Percentiles rank a stretch among this genome's conserved stretches.
These are phyloP conservation scores for Priocnemis perturbator DNA, from an alignment of 2,888 invertebrate genomes.

Conservation along the genomic window DNA sequence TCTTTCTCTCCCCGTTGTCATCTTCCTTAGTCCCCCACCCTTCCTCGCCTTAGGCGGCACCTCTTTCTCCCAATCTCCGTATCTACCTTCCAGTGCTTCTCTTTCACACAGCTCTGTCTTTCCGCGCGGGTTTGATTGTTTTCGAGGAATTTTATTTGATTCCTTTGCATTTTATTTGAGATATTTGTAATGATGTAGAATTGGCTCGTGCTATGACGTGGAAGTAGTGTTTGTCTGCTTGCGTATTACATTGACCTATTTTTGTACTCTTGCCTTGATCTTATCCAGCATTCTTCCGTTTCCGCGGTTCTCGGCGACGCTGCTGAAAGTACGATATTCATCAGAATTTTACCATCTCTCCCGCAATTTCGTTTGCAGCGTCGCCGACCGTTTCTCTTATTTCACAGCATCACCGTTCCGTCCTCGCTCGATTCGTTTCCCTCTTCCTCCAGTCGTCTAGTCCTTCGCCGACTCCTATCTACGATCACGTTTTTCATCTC, in stretches of 20 bases:
- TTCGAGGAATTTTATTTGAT: too few relatives aligned
- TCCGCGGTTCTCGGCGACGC: too few relatives aligned
- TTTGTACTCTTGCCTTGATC: too few relatives aligned
- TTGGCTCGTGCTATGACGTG: too few relatives aligned
- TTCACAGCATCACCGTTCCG: background rate
- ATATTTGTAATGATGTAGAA: too few relatives aligned
- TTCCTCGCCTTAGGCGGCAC: background rate
- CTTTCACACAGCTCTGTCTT: slow-evolving; percentile 2
- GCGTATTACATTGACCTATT: too few relatives aligned
- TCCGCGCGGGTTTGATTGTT: background rate
- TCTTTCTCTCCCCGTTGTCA: slow-evolving; percentile 38
- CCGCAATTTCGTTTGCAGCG: background rate
- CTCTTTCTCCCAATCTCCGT: slow-evolving; percentile 1
- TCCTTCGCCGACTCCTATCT: background rate
- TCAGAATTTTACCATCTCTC: too few relatives aligned
- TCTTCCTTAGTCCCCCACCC: slow-evolving; percentile 37
- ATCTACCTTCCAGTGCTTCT: slow-evolving; percentile 10
- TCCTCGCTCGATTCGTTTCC: background rate
- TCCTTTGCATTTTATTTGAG: too few relatives aligned
- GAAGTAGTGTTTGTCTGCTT: too few relatives aligned
- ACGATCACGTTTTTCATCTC: too few relatives aligned
- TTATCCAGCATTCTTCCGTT: too few relatives aligned
- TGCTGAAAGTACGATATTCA: too few relatives aligned
- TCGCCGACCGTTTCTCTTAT: background rate
- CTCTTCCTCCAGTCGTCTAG: background rate